Percentiles rank a stretch among this genome's conserved stretches.
phyloP scores from a whole-genome alignment of 2,797 vertebrate genomes.

The Leptatherina wallacei region DNA sequence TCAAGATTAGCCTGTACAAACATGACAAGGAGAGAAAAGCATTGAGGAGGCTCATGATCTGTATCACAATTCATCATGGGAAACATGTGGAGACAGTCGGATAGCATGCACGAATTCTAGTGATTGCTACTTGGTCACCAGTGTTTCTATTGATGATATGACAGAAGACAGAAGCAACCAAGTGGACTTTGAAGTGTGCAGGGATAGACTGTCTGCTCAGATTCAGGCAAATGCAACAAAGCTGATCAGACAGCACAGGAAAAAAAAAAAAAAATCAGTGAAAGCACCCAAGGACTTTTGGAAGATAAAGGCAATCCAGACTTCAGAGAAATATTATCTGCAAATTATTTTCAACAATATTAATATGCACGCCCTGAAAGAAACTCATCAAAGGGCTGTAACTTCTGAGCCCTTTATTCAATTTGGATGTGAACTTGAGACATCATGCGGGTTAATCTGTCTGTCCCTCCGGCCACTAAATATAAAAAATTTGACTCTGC shows the following conservation, averaged over 20 bases:
- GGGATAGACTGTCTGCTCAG: not conserved
- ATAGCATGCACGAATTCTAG: not conserved
- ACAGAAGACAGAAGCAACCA: not conserved
- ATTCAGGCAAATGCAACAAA: not conserved
- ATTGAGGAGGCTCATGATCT: not conserved
- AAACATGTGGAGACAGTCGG: not conserved
- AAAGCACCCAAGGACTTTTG: not conserved
- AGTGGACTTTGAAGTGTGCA: not conserved
- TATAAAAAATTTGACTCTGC: constrained; percentile 13
- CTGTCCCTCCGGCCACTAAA: not conserved
- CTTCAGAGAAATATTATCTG: not conserved
- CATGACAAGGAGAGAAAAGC: not conserved
- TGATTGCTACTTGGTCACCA: not conserved
- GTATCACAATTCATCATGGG: not conserved
- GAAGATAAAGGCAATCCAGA: not conserved
- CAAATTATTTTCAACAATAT: not conserved
- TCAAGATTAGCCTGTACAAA: not conserved
- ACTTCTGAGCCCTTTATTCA: not conserved
- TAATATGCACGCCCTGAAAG: not conserved
- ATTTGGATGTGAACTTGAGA: not conserved
- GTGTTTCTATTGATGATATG: not conserved
- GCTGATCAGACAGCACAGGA: not conserved
- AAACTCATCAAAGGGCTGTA: not conserved
- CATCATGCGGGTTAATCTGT: not conserved
- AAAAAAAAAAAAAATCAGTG: not conserved